Evolutionary conservation across 2,888 invertebrate genomes (phyloP).

Genomic region (Eupithecia pulchellata): DNA sequence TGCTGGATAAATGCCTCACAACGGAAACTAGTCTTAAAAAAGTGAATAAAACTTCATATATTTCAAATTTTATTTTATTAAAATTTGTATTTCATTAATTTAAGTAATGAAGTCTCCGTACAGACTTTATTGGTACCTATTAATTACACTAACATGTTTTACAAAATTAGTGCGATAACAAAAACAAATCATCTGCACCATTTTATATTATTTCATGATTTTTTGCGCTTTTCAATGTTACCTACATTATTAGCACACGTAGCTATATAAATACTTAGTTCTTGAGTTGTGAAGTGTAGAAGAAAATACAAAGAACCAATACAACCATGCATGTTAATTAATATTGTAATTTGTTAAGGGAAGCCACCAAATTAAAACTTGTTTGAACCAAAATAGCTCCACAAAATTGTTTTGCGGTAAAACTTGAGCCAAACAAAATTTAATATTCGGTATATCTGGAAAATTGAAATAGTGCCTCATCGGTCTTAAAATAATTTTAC

Average conservation of each 20-base stretch:
- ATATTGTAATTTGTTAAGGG: conserved; percentile 18
- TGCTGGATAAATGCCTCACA: not conserved
- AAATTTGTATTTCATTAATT: conserved; percentile 71
- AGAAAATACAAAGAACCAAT: not conserved
- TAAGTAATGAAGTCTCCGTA: conserved; percentile 62
- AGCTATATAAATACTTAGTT: not conserved
- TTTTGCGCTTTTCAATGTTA: not conserved
- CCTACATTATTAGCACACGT: too few relatives aligned
- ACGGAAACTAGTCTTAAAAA: not conserved
- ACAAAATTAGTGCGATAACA: conserved; percentile 53
- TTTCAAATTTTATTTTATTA: conserved; percentile 72
- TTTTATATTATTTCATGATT: not conserved
- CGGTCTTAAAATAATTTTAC: not conserved
- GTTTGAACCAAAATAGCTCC: conserved; percentile 19
- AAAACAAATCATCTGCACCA: conserved; percentile 13
- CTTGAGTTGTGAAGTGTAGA: not conserved
- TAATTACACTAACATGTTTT: conserved; percentile 60
- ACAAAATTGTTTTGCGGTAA: conserved; percentile 17
- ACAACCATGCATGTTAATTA: conserved; percentile 4
- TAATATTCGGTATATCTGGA: conserved; percentile 16
- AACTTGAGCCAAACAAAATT: conserved; percentile 25
- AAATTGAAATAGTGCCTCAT: not conserved
- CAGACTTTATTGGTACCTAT: conserved; percentile 64
- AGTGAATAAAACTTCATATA: conserved; percentile 47
- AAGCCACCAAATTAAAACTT: conserved; percentile 27